Base-by-base conservation (phyloP, 2,113 vertebrate species). In the Psilopsiagon aymara region DNA sequence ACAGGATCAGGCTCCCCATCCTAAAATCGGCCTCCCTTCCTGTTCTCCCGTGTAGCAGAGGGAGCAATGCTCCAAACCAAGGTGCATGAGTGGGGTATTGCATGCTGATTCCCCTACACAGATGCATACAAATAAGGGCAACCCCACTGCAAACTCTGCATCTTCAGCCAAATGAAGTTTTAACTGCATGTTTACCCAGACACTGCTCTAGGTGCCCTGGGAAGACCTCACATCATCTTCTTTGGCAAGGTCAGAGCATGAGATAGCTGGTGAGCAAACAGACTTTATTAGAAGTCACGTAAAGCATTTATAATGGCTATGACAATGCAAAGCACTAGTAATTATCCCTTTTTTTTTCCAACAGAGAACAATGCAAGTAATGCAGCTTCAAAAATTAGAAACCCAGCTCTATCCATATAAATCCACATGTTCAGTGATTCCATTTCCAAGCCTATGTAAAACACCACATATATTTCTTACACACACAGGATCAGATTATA, bases 141-240 rank as follows among this genome's bases (percentile, higher is more conserved):
- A 87, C 23, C 68, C 64, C 57, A 52, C 33, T 5, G 46, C 85
- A 90, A 90, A 80, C 67, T n/a, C 92, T 29, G 47, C 57, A 35
- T 86, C 52, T 86, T 11, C 74, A 52, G 67, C 73, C 95, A 90
- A 94, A 91, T 69, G 66, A 90, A 96, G 91, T 79, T 92, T 93
- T 89, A 94, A 89, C 83, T 4, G 81, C 17, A 3, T 93, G 86
- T 97, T 95, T 96, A 96, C 94, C 47, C 94, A 94, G 92, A 46
- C 81, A 80, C 90, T 87, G 86, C 86, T 87, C 88, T 92, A 43
- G 66, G 49, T 93, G 94, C 91, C 92, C 94, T 82, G 81, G 78
- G 91, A 97, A 97, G 95, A 95, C 96, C 95, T 93, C 91, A 69
- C 67, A 95, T 79, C 94, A 94, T 95, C 92, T 89, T 91, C 90